Evolutionary conservation across 2,888 invertebrate genomes (phyloP).

Genomic region (Luperina testacea): DNA sequence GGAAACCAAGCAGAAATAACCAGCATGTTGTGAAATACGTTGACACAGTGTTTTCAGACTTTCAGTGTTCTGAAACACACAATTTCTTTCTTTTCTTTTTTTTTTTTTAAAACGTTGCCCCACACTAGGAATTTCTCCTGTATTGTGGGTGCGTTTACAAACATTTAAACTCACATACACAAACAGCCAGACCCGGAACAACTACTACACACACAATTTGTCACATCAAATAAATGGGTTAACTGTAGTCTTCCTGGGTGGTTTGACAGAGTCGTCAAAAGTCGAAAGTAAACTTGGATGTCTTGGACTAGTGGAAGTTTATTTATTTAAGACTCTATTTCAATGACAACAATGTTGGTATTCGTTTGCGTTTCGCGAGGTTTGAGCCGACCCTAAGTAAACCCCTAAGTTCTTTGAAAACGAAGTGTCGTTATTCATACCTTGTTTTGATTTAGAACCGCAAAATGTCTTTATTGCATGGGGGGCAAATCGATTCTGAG

Average conservation of each 20-base stretch:
- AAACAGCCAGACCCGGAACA: too few species aligned
- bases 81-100: too few species aligned
- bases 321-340: neutral
- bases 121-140: too few species aligned
- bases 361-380: neutral
- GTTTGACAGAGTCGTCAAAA: constrained; percentile 1
- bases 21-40: neutral
- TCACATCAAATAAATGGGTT: constrained; percentile 28
- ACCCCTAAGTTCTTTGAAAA: too few species aligned
- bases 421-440: constrained; percentile 2
- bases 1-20: neutral
- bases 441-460: constrained; percentile 7
- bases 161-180: too few species aligned
- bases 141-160: too few species aligned
- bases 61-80: neutral
- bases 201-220: constrained; percentile 11
- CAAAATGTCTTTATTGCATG: constrained; percentile 11
- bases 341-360: fast-evolving
- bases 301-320: neutral
- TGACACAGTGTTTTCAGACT: neutral
- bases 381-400: neutral
- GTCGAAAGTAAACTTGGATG: neutral
- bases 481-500: neutral
- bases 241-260: constrained; percentile 6
- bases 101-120: too few species aligned